Base-by-base conservation (phyloP, 2,888 invertebrate genomes). In the Melanostoma scalare region DNA sequence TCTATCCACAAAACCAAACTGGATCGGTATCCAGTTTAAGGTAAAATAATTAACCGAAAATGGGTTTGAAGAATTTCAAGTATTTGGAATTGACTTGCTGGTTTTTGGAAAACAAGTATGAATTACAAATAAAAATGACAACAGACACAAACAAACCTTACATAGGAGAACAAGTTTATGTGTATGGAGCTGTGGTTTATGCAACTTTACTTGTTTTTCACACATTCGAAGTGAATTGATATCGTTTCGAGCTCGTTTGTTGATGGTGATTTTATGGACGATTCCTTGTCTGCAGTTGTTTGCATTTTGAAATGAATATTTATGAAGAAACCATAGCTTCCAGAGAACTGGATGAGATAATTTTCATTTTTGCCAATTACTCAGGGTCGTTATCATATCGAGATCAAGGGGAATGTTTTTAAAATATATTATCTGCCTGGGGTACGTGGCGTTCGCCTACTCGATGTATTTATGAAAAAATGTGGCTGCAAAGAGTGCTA, bases 91-190 rank as follows among this genome's bases (percentile, higher is more conserved):
- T 31, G 48, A 40, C n/a, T 40, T 10, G 0, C 5, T 9, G n/a
- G 31, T 30, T 65, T 65, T 65, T 40, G 63, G 63, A 65, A 33
- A 65, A 65, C 63, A 31, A 31, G 50, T 63, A 33, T 38, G 4
- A 46, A 46, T 46, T n/a, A 10, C 44, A 46, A 10, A 10, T 20
- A 20, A 20, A 20, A 20, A 20, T 20, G 20, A 20, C 20, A 1
- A 20, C 20, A 20, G 1, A 10, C 10, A 3, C 10, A 46, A 46
- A 46, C 10, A 46, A 46, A 3, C 10, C 44, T 6, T 10, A 10
- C n/a, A n/a, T 2, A 2, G 10, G 44, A 46, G 3, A 10, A 10
- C 10, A 10, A 2, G 44, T 46, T 46, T 10, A n/a, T 10, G n/a
- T 10, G n/a, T 46, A 46, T 46, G 44, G 44, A 10, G 10, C 10